Percentiles rank a stretch among this genome's conserved stretches.
These are phyloP conservation scores for Athalia cordata DNA, from an alignment of 2,888 invertebrate genomes.

Conservation along the genomic window DNA sequence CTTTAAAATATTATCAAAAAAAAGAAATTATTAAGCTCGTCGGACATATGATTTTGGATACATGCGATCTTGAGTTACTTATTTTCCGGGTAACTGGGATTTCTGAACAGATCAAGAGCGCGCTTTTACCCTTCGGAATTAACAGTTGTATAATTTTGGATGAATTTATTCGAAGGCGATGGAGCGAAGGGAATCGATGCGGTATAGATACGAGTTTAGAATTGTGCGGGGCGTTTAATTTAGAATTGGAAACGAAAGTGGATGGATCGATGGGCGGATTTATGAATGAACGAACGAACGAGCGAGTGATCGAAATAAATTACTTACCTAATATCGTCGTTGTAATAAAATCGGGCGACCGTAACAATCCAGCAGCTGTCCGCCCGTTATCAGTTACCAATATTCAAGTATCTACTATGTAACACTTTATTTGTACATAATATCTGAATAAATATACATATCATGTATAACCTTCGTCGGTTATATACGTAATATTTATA, in stretches of 20 bases:
- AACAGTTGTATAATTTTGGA: background rate
- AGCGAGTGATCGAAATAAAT: background rate
- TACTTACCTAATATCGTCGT: constrained; percentile 26
- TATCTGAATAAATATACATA: too few species aligned
- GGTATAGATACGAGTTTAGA: background rate
- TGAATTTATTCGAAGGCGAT: constrained; percentile 33
- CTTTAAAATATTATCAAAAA: background rate
- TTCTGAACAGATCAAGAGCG: too few species aligned
- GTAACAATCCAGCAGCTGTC: background rate
- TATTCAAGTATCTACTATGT: background rate
- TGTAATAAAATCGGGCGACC: background rate
- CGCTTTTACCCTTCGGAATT: too few species aligned
- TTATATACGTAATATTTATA: background rate
- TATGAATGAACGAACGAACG: constrained; percentile 28
- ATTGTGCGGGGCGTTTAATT: background rate
- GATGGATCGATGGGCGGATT: constrained; percentile 6
- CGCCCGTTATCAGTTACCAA: background rate
- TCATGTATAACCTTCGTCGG: background rate
- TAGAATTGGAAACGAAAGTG: constrained; percentile 20
- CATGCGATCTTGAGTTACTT: too few species aligned
- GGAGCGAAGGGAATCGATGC: background rate
- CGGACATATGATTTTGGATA: too few species aligned
- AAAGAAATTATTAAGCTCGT: too few species aligned
- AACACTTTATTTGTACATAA: background rate
- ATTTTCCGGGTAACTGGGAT: too few species aligned